Conservation (phyloP, 2,888 invertebrate species). For the Coenonympha arcania region DNA sequence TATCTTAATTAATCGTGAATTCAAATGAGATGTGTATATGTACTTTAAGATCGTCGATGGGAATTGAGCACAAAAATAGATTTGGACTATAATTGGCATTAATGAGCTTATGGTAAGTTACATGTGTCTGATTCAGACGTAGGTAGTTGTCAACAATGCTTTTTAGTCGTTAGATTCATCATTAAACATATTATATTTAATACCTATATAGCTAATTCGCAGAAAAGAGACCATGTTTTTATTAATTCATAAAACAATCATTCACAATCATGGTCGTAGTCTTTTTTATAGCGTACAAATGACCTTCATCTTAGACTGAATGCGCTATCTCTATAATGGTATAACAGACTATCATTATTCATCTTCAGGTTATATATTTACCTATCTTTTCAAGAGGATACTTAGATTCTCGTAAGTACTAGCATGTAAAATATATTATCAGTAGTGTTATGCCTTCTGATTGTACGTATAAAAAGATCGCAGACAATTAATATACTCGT, state of each 20-base stretch:
- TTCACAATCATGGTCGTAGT: conserved; percentile 39
- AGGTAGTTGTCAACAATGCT: conserved; percentile 61
- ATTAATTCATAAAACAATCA: conserved; percentile 50
- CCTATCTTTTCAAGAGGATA: conserved; percentile 1
- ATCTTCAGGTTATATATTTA: conserved; percentile 9
- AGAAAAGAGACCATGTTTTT: conserved; percentile 50
- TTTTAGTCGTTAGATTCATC: conserved; percentile 66
- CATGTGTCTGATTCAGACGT: conserved; percentile 54
- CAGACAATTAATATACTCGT: too few species aligned
- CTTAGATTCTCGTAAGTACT: conserved; percentile 29
- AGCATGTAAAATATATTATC: conserved; percentile 26
- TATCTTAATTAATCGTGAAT: conserved; percentile 43
- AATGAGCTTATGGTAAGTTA: conserved; percentile 67
- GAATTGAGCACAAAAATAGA: conserved; percentile 41
- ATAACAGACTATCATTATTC: conserved; percentile 10
- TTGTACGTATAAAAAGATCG: too few species aligned
- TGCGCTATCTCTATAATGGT: conserved; percentile 20
- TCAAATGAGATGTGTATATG: conserved; percentile 52
- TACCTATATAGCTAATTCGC: conserved; percentile 50
- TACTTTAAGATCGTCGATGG: conserved; percentile 43
- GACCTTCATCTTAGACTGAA: conserved; percentile 25
- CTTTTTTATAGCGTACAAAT: conserved; percentile 22
- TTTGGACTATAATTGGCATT: conserved; percentile 62
- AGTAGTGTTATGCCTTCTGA: conserved; percentile 20
- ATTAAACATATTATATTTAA: conserved; percentile 55